Conservation (phyloP, 2,113 vertebrate species). For the Muntiacus muntjak region DNA sequence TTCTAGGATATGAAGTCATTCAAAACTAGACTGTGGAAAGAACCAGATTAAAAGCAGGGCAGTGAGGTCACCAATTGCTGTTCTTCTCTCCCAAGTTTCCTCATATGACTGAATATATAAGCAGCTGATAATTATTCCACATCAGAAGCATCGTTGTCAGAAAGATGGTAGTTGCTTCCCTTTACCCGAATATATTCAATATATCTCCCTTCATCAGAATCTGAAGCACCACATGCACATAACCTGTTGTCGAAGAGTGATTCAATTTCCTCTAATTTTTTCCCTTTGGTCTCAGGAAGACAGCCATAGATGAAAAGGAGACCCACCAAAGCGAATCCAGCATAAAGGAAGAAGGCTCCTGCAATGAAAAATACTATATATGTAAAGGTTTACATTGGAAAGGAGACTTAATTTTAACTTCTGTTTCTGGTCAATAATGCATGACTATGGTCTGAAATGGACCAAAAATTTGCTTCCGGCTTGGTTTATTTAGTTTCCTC, state of each 20-base stretch:
- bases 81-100: slow-evolving; percentile 75
- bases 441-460: not conserved
- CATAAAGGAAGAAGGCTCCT: slow-evolving; percentile 98
- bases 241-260: slow-evolving; percentile 93
- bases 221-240: slow-evolving; percentile 92
- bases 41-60: slow-evolving; percentile 83
- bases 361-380: slow-evolving; percentile 55
- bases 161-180: slow-evolving; percentile 98
- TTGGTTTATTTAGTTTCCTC: not conserved
- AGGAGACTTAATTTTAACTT: not conserved
- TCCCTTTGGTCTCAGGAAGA: slow-evolving; percentile 96
- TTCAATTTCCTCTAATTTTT: slow-evolving; percentile 96
- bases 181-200: slow-evolving; percentile 99
- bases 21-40: slow-evolving; percentile 76
- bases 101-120: slow-evolving; percentile 78
- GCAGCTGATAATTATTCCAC: slow-evolving; percentile 87
- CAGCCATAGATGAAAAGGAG: slow-evolving; percentile 94
- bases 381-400: not conserved
- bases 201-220: slow-evolving; percentile 95
- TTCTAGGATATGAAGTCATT: slow-evolving; percentile 75
- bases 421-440: not conserved
- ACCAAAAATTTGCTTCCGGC: not conserved
- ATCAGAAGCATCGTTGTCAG: slow-evolving; percentile 97
- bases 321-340: slow-evolving; percentile 89
- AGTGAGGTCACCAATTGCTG: slow-evolving; percentile 79